phyloP scores from a whole-genome alignment of 2,888 invertebrate species.

The Chalcosyrphus nemorum region DNA sequence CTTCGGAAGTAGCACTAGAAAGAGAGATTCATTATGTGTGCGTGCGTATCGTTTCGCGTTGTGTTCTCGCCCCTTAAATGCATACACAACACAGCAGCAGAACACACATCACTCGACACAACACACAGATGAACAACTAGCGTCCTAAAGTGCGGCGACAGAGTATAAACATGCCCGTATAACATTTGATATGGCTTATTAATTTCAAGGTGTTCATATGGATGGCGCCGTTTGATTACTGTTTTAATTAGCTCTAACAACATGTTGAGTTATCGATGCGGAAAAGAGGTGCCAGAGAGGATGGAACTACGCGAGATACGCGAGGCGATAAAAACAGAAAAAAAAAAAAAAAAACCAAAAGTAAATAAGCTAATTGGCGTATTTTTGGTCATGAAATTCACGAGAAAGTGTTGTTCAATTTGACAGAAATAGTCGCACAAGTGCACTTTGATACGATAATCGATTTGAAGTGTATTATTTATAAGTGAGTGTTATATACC shows the following conservation, averaged over 20 bases:
- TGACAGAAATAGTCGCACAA: not conserved
- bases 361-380: not conserved
- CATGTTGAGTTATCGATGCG: constrained; percentile 56
- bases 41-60: not conserved
- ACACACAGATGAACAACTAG: constrained; percentile 6
- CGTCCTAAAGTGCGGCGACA: constrained; percentile 6
- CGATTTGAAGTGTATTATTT: not conserved
- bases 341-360: not conserved
- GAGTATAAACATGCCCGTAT: constrained; percentile 24
- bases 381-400: not conserved
- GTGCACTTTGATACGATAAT: not conserved
- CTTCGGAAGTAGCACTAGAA: constrained; percentile 45
- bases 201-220: constrained; percentile 64
- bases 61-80: not conserved
- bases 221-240: constrained; percentile 71
- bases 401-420: not conserved
- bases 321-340: constrained; percentile 5
- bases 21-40: not conserved
- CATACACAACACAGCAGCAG: not conserved
- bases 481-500: not conserved
- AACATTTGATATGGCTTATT: constrained; percentile 64
- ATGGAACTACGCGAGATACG: not conserved
- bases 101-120: too few relatives aligned
- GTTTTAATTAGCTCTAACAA: constrained; percentile 63
- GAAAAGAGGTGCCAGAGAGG: constrained; percentile 32